phyloP scores from a whole-genome alignment of 1,140 invertebrate genomes.

The Argopecten irradians region DNA sequence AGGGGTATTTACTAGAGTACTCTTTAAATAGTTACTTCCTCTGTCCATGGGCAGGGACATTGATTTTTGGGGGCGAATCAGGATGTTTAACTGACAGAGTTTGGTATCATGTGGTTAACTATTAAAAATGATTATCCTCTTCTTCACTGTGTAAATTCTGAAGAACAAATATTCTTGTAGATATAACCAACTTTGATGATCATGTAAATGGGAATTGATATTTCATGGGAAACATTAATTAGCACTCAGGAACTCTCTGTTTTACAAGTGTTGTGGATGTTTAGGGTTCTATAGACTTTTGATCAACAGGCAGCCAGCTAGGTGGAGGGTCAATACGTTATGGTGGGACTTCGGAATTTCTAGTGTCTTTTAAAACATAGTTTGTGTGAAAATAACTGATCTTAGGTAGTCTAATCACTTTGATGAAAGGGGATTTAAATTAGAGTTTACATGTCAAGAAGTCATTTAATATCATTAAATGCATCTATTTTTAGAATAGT shows the following conservation, averaged over 20 bases:
- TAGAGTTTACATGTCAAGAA: background rate
- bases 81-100: background rate
- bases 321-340: background rate
- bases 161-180: background rate
- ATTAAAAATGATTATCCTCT: background rate
- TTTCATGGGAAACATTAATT: background rate
- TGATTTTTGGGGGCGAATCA: background rate
- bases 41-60: background rate
- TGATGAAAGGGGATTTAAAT: background rate
- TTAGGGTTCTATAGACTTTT: background rate
- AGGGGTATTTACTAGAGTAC: background rate
- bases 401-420: background rate
- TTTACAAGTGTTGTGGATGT: background rate
- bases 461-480: background rate
- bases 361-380: background rate
- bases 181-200: background rate
- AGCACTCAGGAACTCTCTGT: background rate
- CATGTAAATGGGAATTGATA: background rate
- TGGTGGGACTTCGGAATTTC: background rate
- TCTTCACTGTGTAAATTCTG: background rate
- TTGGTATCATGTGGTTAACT: background rate
- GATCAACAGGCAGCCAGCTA: background rate
- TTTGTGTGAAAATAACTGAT: background rate
- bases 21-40: background rate
- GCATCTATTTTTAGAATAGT: background rate